Base-by-base conservation (phyloP, 2,888 invertebrate genomes). In the Aphrophora alni region DNA sequence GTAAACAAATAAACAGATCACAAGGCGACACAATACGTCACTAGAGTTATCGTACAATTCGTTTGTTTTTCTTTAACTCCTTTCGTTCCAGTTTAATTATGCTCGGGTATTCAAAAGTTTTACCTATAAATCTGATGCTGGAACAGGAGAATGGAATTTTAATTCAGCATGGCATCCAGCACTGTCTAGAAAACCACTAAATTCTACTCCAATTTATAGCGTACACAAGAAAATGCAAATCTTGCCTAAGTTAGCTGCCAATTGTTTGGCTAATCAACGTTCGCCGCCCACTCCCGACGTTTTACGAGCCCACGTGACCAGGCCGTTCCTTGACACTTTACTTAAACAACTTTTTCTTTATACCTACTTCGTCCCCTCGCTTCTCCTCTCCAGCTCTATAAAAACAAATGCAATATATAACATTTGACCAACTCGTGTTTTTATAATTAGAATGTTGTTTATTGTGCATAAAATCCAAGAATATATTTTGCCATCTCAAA, bases 1-100 rank as follows among this genome's bases (percentile, higher is more conserved):
- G 44, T 44, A 44, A 44, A 59, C 59, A 59, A 59, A 59, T 59
- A 59, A 59, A 59, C 59, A n/a, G n/a, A 59, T 59, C 59, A 59
- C 59, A 17, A 4, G 33, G 5, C 5, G 33, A 33, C 33, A 33
- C 4, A 33, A 33, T 33, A 44, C 44, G 44, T n/a, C n/a, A n/a
- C n/a, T n/a, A n/a, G n/a, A n/a, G n/a, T 14, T 44, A 14, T 7
- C 44, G 21, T 59, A 59, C 4, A 33, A 4, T 21, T 59, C 59
- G 44, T 59, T 21, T 59, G 21, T 59, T 21, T 59, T 21, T 1
- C 21, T 21, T n/a, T 21, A 33, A 21, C 21, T 1, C 14, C 44
- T 14, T 33, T 33, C 33, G 44, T 59, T 59, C 59, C 59, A 4
- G 12, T 21, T 59, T 59, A 59, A 59, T 59, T 59, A 59, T 59